These are phyloP conservation scores for Drosophila dives DNA, from an alignment of 2,888 invertebrate genomes.

Conservation along the genomic window DNA sequence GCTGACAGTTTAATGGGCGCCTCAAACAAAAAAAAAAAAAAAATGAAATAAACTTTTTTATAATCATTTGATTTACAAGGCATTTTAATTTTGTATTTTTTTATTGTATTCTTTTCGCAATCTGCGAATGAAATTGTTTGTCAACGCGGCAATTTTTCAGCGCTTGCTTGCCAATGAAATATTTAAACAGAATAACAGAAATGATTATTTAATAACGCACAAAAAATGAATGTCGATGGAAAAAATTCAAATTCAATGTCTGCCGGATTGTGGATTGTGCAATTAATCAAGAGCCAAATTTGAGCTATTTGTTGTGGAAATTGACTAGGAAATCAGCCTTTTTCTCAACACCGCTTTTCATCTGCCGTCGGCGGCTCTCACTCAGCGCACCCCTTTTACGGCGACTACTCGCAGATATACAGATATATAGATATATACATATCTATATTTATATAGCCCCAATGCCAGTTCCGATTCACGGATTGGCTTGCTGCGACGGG, in stretches of 20 bases:
- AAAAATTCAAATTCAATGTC: constrained; percentile 23
- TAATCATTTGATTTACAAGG: constrained; percentile 72
- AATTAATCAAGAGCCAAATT: constrained; percentile 65
- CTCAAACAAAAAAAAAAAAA: constrained; percentile 47
- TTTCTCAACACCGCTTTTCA: constrained; percentile 35
- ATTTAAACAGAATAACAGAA: constrained; percentile 13
- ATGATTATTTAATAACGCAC: constrained; percentile 65
- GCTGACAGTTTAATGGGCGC: constrained; percentile 74
- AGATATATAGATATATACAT: not conserved
- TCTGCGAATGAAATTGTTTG: constrained; percentile 74
- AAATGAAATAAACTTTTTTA: constrained; percentile 40
- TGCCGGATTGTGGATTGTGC: constrained; percentile 35
- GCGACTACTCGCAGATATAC: not conserved
- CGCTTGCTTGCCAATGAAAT: constrained; percentile 44
- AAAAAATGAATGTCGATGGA: constrained; percentile 57
- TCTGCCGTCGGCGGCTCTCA: constrained; percentile 41
- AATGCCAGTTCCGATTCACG: constrained; percentile 33
- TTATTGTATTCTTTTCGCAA: constrained; percentile 47
- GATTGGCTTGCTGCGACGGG: constrained; percentile 22
- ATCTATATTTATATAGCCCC: constrained; percentile 55
- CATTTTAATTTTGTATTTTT: constrained; percentile 27
- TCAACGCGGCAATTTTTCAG: constrained; percentile 64
- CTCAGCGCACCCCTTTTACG: constrained; percentile 45
- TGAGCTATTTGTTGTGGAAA: constrained; percentile 36
- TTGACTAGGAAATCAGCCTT: constrained; percentile 44